Conservation (phyloP, 1,140 invertebrate genomes). For the Drosophila sp. region DNA sequence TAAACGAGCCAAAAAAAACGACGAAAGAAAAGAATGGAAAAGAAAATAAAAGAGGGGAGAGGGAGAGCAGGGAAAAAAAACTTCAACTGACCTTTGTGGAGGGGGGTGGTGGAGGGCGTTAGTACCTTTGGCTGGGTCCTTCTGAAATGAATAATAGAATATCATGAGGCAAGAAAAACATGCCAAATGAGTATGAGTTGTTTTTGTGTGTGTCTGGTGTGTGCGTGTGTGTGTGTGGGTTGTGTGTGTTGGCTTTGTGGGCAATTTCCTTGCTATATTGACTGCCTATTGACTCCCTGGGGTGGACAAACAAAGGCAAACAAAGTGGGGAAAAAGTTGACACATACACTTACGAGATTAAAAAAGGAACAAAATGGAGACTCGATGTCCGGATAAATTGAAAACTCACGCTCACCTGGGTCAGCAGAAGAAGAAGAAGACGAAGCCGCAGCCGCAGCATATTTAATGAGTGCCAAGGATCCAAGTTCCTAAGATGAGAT, state of each 20-base stretch:
- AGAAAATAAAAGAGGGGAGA: slow-evolving; percentile 1
- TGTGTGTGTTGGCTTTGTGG: slow-evolving; percentile 58
- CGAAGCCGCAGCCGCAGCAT: slow-evolving; percentile 27
- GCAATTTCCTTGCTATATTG: slow-evolving; percentile 51
- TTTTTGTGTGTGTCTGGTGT: slow-evolving; percentile 29
- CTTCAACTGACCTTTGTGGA: slow-evolving; percentile 69
- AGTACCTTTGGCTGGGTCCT: slow-evolving; percentile 61
- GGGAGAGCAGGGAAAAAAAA: slow-evolving; percentile 42
- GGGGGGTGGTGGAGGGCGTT: neutral
- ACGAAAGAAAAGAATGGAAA: slow-evolving; percentile 15
- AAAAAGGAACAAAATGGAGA: slow-evolving; percentile 53
- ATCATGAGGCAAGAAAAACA: slow-evolving; percentile 70
- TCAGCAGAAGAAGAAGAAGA: neutral
- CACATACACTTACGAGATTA: slow-evolving; percentile 78
- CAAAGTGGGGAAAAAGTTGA: slow-evolving; percentile 73
- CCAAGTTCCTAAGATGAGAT: neutral
- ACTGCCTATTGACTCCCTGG: slow-evolving; percentile 62
- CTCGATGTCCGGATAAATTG: slow-evolving; percentile 49
- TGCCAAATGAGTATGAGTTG: slow-evolving; percentile 63
- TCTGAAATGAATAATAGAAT: slow-evolving; percentile 76
- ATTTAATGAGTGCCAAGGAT: slow-evolving; percentile 47
- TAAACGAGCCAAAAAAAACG: slow-evolving; percentile 57
- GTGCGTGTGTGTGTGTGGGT: slow-evolving; percentile 16
- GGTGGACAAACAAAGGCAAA: slow-evolving; percentile 64
- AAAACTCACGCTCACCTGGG: slow-evolving; percentile 40